Conservation (phyloP, 2,113 vertebrate species). For the Ia io region DNA sequence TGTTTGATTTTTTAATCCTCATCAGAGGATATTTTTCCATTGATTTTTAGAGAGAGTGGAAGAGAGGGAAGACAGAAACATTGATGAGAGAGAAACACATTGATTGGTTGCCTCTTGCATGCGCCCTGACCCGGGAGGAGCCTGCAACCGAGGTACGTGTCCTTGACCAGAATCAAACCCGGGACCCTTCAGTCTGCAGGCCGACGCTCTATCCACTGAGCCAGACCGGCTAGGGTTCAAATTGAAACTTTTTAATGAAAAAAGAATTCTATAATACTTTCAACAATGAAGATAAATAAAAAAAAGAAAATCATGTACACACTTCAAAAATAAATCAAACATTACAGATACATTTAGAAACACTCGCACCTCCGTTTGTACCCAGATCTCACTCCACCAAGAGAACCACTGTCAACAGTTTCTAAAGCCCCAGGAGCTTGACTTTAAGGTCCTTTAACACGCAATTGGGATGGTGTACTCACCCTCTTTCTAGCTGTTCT, state of each 20-base stretch:
- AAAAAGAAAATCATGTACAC: not conserved
- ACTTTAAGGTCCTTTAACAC: not conserved
- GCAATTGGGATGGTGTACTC: not conserved
- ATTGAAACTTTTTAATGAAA: not conserved
- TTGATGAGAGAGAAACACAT: not conserved
- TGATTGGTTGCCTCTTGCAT: not conserved
- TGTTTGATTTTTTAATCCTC: no score
- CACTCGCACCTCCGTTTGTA: not conserved
- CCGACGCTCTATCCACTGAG: no score
- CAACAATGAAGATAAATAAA: no score
- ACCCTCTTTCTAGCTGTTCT: not conserved
- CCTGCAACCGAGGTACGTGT: not conserved
- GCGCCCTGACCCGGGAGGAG: not conserved
- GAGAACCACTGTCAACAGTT: not conserved
- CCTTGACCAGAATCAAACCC: no score
- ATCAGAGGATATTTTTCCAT: no score
- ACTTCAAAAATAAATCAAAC: not conserved
- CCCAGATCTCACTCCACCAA: not conserved
- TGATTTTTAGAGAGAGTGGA: not conserved
- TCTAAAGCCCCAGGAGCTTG: not conserved
- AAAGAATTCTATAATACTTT: not conserved
- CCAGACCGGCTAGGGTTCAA: not conserved
- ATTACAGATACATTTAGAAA: not conserved
- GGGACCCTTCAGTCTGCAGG: no score
- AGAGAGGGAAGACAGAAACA: not conserved